Base-by-base conservation (phyloP, 1,140 invertebrate species). In the Macrobrachium nipponense region DNA sequence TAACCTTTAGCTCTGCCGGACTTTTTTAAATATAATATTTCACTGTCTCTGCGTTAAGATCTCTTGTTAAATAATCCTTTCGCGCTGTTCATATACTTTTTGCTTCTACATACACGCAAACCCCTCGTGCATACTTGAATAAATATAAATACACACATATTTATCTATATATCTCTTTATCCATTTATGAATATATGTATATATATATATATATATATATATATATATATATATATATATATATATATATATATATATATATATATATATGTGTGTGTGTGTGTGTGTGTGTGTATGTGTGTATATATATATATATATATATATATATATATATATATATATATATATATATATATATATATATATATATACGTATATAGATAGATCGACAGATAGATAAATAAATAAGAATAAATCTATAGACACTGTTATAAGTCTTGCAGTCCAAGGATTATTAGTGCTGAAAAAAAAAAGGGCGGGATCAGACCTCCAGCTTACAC, bases 201-300 rank as follows among this genome's bases (percentile, higher is more conserved):
- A 1, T 15, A 62, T 79, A 23, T 79, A 23, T 79, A 60, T 62
- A 20, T 23, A 60, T 79, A 62, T 79, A 20, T 61, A 2, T 62
- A 60, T 79, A 62, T 62, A 59, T 78, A 3, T 78, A n/a, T 60
- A 78, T 78, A 51, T 77, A 77, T 77, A 51, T 80, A 80, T 80
- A 62, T 80, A 80, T 80, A 62, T 80, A 80, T 64, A 62, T 80
- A 80, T 80, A 62, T 80, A 80, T 80, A 62, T 80, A 80, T 80
- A 62, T 80, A 80, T 64, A 62, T 80, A 80, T 80, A 27, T 62
- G 20, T 80, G 23, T 80, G 62, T 80, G 62, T 80, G 62, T 64
- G 62, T 80, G 27, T 80, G 27, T 80, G 27, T 80, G 27, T 80
- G 27, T 80, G 27, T 80, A 66, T 78, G n/a, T 78, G n/a, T 78